Percentiles rank a stretch among this genome's conserved stretches.
These are phyloP conservation scores for Artibeus lituratus DNA, from an alignment of 2,797 vertebrate species.

Conservation along the genomic window DNA sequence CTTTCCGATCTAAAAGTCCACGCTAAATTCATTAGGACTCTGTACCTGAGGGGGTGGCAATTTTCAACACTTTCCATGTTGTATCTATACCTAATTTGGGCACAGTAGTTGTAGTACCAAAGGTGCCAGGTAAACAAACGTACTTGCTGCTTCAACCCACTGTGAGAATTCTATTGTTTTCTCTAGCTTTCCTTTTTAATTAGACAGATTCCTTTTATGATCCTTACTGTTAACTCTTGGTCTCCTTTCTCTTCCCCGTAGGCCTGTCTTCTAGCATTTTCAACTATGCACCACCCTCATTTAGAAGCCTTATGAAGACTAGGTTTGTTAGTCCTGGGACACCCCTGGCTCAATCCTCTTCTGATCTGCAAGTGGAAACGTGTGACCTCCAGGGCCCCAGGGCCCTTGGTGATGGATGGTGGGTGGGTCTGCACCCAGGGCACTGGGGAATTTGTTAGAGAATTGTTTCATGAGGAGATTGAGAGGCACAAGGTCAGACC, in stretches of 20 bases:
- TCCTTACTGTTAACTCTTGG: neutral
- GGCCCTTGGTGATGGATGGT: neutral
- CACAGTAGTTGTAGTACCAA: neutral
- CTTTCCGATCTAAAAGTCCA: neutral
- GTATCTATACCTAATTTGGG: neutral
- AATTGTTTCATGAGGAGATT: slow-evolving; percentile 46
- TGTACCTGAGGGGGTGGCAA: neutral
- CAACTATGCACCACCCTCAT: neutral
- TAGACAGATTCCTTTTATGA: neutral
- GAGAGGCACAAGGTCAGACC: slow-evolving; percentile 23
- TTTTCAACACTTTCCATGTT: neutral
- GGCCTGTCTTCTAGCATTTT: neutral
- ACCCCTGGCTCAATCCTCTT: neutral
- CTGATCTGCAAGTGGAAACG: neutral
- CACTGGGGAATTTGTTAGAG: neutral
- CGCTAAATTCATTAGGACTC: neutral
- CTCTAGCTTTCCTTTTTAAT: neutral
- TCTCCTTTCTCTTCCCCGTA: neutral
- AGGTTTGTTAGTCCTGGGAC: neutral
- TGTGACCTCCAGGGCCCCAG: neutral
- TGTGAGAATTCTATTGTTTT: neutral
- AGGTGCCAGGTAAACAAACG: neutral
- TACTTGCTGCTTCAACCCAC: neutral
- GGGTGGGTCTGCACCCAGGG: neutral
- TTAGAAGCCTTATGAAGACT: neutral